phyloP scores from a whole-genome alignment of 2,797 vertebrate genomes.

The Danio jaintianensis region DNA sequence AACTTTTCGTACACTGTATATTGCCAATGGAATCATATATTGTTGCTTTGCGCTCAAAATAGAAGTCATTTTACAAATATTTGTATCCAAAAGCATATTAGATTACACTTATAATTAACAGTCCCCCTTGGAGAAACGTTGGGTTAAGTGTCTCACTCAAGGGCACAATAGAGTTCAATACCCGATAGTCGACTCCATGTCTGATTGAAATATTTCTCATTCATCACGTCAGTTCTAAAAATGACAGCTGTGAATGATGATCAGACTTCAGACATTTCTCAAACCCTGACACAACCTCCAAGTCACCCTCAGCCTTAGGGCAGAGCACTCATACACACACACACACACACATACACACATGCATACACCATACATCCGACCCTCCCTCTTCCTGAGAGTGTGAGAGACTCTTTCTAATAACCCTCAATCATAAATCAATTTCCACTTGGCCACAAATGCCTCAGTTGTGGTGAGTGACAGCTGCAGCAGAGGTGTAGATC shows the following conservation, averaged over 20 bases:
- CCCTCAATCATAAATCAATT: slow-evolving; percentile 76
- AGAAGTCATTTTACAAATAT: neutral
- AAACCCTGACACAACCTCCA: slow-evolving; percentile 12
- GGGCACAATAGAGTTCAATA: slow-evolving; percentile 15
- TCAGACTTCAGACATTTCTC: slow-evolving; percentile 27
- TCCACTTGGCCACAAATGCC: slow-evolving; percentile 71
- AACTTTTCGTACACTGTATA: neutral
- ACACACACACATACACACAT: neutral
- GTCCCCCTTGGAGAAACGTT: neutral
- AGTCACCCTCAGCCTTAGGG: slow-evolving; percentile 7
- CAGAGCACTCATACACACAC: neutral
- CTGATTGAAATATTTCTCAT: slow-evolving; percentile 3
- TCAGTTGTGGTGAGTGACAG: slow-evolving; percentile 33
- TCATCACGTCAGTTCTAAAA: slow-evolving; percentile 21
- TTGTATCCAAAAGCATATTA: neutral
- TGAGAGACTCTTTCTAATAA: slow-evolving; percentile 74
- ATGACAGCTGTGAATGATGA: slow-evolving; percentile 37
- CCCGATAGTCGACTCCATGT: neutral
- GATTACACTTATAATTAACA: slow-evolving; percentile 12
- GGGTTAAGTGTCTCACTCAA: slow-evolving; percentile 20
- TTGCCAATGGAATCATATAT: neutral
- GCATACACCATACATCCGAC: slow-evolving; percentile 28
- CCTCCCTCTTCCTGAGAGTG: slow-evolving; percentile 64
- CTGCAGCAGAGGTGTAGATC: slow-evolving; percentile 27
- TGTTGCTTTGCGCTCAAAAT: neutral